Evolutionary conservation across 2,888 invertebrate species (phyloP).

Genomic region (Copidosoma aretas): DNA sequence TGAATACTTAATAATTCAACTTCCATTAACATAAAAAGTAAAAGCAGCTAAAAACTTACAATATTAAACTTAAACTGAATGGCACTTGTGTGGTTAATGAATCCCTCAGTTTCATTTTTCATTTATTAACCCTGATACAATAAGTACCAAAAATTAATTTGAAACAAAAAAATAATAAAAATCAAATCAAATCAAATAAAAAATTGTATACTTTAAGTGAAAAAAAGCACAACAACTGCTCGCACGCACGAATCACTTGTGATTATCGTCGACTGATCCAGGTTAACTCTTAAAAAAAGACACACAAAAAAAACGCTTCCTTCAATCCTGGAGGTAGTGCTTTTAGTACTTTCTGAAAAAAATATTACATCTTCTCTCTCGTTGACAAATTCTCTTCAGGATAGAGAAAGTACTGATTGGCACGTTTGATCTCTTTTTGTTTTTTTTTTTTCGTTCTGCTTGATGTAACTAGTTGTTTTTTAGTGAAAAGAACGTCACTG

Average conservation of each 20-base stretch:
- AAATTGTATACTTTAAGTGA: neutral
- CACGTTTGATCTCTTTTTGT: constrained; percentile 3
- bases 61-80: too few relatives aligned
- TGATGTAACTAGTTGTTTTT: constrained; percentile 8
- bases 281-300: constrained; percentile 37
- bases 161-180: neutral
- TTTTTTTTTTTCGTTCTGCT: constrained; percentile 3
- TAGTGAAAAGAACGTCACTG: constrained; percentile 28
- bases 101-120: too few relatives aligned
- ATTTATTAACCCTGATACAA: neutral
- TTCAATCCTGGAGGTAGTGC: constrained; percentile 29
- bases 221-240: constrained; percentile 23
- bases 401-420: constrained; percentile 11
- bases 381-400: constrained; percentile 21
- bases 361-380: constrained; percentile 15
- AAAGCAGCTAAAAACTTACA: neutral
- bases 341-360: constrained; percentile 27
- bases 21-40: too few relatives aligned
- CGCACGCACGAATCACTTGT: constrained; percentile 20
- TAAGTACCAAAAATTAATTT: neutral
- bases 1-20: too few relatives aligned
- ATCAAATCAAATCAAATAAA: too few relatives aligned
- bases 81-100: too few relatives aligned
- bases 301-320: constrained; percentile 31
- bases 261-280: constrained; percentile 34